Base-by-base conservation (phyloP, 2,113 vertebrate genomes). In the Psophia crepitans region DNA sequence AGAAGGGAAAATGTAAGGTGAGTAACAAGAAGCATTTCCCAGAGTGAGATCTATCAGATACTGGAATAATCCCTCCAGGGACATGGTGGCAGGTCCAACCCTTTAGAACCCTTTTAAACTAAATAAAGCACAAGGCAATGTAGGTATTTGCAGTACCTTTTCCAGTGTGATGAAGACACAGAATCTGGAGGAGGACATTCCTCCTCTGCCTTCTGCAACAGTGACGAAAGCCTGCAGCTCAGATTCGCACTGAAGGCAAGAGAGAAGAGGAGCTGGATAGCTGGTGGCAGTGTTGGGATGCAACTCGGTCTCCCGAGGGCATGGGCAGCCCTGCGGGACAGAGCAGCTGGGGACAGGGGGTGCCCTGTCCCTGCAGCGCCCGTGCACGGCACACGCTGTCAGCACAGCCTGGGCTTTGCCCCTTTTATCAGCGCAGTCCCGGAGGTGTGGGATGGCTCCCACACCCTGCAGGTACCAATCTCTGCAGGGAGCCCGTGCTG, bases 381-480 rank as follows among this genome's bases (percentile, higher is more conserved):
- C 6, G 0, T 17, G 54, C 41, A 41, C 30, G 41, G 32, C 60
- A 60, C 61, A 20, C 1, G 2, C 33, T 3, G 0, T 30, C 56
- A 84, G 39, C 70, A 37, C 30, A 43, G 30, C 15, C 28, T 22
- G 66, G 53, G 60, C 68, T 86, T 73, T 24, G 28, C 37, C 33
- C 37, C 43, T 61, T 46, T 14, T 71, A 46, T 39, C 44, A 53
- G 11, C 1, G 0, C 37, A 26, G 37, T 18, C 58, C 60, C 1
- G 0, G 75, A 53, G 24, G 28, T 22, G 24, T 66, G 58, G 20
- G n/a, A 35, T 49, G 46, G 12, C 10, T 66, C 44, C 24, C 39
- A n/a, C 19, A 51, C 7, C 41, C 68, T 39, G 37, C 6, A 37
- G 76, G 21, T 19, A 43, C 76, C 61, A 41, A 27, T 26, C 30